phyloP scores from a whole-genome alignment of 2,113 vertebrate genomes.

The Menidia beryllina region DNA sequence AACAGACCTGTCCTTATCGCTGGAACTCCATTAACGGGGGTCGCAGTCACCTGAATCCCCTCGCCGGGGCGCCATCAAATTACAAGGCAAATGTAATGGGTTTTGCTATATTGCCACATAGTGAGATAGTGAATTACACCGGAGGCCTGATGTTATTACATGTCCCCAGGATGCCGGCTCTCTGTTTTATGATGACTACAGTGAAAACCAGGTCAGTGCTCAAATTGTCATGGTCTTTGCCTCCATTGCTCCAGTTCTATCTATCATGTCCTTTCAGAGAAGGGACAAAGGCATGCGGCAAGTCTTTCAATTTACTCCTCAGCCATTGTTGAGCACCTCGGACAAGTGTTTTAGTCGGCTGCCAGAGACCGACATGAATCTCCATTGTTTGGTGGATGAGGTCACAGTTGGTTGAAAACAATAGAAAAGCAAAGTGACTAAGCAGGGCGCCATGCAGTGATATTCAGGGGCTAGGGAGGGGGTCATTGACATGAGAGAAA shows the following conservation, averaged over 20 bases:
- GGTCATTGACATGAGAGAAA: no score
- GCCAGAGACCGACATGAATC: background rate
- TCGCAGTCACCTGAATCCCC: slow-evolving; percentile 78
- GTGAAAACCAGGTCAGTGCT: slow-evolving; percentile 80
- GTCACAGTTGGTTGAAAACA: slow-evolving; percentile 8
- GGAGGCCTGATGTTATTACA: slow-evolving; percentile 76
- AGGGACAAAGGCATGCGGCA: slow-evolving; percentile 67
- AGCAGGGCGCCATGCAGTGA: background rate
- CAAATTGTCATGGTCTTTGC: slow-evolving; percentile 72
- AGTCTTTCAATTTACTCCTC: slow-evolving; percentile 49
- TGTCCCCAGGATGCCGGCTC: slow-evolving; percentile 70
- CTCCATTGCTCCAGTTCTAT: slow-evolving; percentile 70
- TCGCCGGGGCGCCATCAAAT: slow-evolving; percentile 68
- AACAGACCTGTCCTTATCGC: slow-evolving; percentile 79
- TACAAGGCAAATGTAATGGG: slow-evolving; percentile 80
- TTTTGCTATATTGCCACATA: slow-evolving; percentile 76
- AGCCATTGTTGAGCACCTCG: slow-evolving; percentile 24
- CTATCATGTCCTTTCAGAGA: slow-evolving; percentile 71
- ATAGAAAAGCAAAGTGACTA: slow-evolving; percentile 10
- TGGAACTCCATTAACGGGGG: slow-evolving; percentile 76
- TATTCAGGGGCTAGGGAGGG: background rate
- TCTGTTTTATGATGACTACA: slow-evolving; percentile 80
- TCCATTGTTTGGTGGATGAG: slow-evolving; percentile 10
- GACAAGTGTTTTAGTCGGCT: slow-evolving; percentile 36
- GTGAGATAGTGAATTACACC: slow-evolving; percentile 77